phyloP scores from a whole-genome alignment of 92 coral and sea anemone genomes.

The Siderastrea siderea region DNA sequence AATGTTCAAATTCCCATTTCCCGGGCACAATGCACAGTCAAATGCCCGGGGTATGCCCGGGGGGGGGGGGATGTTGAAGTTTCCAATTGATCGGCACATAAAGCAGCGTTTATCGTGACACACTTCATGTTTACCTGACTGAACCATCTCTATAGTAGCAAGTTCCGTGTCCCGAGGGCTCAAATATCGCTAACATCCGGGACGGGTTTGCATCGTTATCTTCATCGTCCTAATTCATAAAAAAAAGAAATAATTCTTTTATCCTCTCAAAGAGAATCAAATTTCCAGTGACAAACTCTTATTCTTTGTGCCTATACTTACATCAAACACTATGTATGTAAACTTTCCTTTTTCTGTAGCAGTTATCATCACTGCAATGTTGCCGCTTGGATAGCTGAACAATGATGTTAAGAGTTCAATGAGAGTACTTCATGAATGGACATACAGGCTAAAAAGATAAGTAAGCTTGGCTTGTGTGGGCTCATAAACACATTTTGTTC shows the following conservation, averaged over 20 bases:
- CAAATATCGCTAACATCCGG: conserved; percentile 90
- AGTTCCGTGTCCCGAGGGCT: conserved; percentile 97
- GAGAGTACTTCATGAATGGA: background rate
- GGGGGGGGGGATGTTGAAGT: no score
- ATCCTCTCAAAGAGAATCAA: no score
- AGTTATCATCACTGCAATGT: conserved; percentile 94
- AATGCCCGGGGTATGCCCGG: no score
- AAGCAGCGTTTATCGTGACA: no score
- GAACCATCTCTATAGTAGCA: conserved; percentile 83
- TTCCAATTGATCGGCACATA: no score
- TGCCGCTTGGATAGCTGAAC: conserved; percentile 96
- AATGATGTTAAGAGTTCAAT: conserved; percentile 12
- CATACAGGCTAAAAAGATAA: background rate
- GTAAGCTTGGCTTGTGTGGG: no score
- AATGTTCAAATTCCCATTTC: no score
- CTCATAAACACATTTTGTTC: no score
- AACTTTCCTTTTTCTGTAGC: conserved; percentile 94
- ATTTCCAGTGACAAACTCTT: background rate
- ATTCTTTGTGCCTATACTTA: conserved; percentile 17
- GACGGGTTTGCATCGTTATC: conserved; percentile 72
- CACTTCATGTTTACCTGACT: conserved; percentile 47
- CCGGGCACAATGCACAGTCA: no score
- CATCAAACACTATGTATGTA: conserved; percentile 91
- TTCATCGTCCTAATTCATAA: conserved; percentile 63
- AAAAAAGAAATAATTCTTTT: background rate